phyloP scores from a whole-genome alignment of 2,113 vertebrate genomes.

The Pachycephala philippinensis region DNA sequence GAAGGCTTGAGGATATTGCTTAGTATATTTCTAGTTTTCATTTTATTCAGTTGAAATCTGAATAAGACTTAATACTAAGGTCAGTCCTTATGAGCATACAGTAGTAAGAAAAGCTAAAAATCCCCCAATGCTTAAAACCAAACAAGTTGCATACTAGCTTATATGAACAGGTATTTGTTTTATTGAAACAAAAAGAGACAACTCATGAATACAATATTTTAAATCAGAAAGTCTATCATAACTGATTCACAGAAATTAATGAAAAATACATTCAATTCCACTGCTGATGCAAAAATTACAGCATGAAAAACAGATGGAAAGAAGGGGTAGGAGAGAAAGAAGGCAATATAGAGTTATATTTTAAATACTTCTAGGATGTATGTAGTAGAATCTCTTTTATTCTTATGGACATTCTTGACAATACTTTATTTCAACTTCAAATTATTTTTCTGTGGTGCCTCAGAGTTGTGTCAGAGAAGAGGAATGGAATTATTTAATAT shows the following conservation, averaged over 20 bases:
- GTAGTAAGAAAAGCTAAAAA: background rate
- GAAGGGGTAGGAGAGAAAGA: background rate
- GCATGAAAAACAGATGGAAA: background rate
- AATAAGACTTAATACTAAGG: background rate
- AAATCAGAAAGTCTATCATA: background rate
- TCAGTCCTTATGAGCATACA: background rate
- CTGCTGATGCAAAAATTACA: background rate
- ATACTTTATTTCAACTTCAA: background rate
- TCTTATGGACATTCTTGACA: background rate
- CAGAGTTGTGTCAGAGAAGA: background rate
- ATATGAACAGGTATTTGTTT: rapidly evolving
- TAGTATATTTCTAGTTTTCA: background rate
- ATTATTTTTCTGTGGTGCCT: background rate
- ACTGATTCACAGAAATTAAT: background rate
- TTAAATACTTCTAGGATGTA: background rate
- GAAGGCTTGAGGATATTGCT: background rate
- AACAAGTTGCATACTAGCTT: background rate
- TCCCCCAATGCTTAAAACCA: background rate
- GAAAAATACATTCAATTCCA: background rate
- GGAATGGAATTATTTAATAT: background rate
- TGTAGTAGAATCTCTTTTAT: background rate
- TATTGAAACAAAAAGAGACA: background rate
- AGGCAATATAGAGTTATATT: background rate
- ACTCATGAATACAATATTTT: background rate
- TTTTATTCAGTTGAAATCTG: background rate